Conservation (phyloP, 2,888 invertebrate genomes). For the Napeogenes sylphis region DNA sequence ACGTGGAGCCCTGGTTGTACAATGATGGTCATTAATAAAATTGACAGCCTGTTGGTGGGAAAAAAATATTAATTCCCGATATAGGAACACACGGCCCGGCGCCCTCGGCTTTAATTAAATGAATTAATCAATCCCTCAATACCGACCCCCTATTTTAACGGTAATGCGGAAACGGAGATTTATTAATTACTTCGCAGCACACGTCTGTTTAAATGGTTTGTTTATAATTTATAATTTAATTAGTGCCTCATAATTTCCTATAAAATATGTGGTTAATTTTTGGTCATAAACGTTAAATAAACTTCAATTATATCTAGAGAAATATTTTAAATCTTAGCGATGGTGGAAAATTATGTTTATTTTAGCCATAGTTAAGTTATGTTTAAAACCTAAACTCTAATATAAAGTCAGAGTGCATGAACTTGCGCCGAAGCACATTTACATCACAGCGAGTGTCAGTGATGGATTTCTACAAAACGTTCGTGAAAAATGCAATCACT, state of each 20-base stretch:
- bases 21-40: conserved; percentile 35
- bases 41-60: conserved; percentile 34
- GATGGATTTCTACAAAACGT: conserved; percentile 29
- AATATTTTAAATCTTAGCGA: too few relatives aligned
- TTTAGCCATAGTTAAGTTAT: too few relatives aligned
- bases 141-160: conserved; percentile 21
- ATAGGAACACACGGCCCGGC: conserved; percentile 37
- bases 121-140: conserved; percentile 43
- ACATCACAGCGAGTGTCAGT: conserved; percentile 21
- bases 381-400: too few relatives aligned
- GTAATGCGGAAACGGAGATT: background rate
- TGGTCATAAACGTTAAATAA: too few relatives aligned
- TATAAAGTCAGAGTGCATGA: too few relatives aligned
- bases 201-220: too few relatives aligned
- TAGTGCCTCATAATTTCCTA: too few relatives aligned
- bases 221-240: too few relatives aligned
- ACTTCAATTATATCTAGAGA: too few relatives aligned
- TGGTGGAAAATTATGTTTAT: too few relatives aligned
- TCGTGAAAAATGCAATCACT: conserved; percentile 27
- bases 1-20: conserved; percentile 17
- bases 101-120: conserved; percentile 46
- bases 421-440: conserved; percentile 1
- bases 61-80: conserved; percentile 36
- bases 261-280: too few relatives aligned
- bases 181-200: background rate